A percentile compares a stretch with the other conserved stretches of the same genome.
Evolutionary conservation across 2,888 invertebrate genomes (phyloP).

Genomic region (Stenurella melanura): DNA sequence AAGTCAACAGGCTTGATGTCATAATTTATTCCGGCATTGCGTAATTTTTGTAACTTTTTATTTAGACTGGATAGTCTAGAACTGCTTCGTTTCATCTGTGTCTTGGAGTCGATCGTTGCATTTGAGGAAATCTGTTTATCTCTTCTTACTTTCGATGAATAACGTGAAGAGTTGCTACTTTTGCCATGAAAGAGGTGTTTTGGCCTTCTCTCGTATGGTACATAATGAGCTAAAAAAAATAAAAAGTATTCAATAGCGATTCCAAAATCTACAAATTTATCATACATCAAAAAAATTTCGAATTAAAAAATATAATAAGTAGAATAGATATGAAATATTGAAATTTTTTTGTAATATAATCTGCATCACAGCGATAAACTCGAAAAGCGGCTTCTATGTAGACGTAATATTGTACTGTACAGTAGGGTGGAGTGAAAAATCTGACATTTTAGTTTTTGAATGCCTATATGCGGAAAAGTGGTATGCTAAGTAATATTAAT

Average conservation of each 20-base stretch:
- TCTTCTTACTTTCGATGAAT: conserved; percentile 72
- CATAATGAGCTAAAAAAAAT: conserved; percentile 77
- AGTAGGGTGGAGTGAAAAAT: no score
- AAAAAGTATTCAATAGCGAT: not conserved
- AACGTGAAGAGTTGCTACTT: conserved; percentile 73
- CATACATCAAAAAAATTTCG: no score
- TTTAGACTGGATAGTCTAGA: conserved; percentile 72
- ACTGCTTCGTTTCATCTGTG: conserved; percentile 71
- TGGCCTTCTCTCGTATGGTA: conserved; percentile 81
- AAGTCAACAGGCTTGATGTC: conserved; percentile 75
- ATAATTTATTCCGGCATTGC: conserved; percentile 75
- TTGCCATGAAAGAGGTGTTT: conserved; percentile 72
- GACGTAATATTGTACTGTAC: no score
- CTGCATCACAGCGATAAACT: no score
- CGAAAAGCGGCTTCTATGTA: no score
- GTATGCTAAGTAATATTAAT: no score
- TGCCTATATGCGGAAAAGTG: no score
- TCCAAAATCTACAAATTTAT: no score
- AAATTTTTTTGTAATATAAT: no score
- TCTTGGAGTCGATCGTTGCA: conserved; percentile 67
- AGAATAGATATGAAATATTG: no score
- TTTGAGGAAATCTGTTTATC: conserved; percentile 73
- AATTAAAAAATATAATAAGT: no score
- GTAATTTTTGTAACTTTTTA: conserved; percentile 74
- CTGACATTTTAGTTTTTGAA: no score